Percentiles rank a stretch among this genome's conserved stretches.
Evolutionary conservation across 2,113 vertebrate species (phyloP).

Genomic region (Trochalopteron elliotii): DNA sequence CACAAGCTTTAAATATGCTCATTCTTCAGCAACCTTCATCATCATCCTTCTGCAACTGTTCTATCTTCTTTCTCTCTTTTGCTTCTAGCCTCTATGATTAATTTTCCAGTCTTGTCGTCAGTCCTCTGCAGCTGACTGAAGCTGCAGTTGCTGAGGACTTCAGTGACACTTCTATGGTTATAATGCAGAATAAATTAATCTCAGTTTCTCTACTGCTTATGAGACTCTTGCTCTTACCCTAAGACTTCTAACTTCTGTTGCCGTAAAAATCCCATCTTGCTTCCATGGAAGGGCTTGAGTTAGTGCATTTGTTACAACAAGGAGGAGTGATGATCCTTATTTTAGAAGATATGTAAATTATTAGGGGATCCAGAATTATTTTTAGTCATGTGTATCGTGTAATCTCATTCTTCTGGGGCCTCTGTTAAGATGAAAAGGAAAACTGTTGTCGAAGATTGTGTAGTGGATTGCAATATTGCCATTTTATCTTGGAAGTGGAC

Average conservation of each 20-base stretch:
- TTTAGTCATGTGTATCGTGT: not conserved
- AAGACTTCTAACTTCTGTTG: not conserved
- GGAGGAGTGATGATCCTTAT: not conserved
- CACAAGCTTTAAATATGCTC: rapidly evolving
- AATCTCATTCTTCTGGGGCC: not conserved
- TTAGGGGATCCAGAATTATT: not conserved
- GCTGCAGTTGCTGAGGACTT: not conserved
- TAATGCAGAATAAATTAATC: not conserved
- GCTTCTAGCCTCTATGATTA: not conserved
- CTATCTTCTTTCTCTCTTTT: not conserved
- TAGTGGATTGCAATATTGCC: not conserved
- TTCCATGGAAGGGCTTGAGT: not conserved
- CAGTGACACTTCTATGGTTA: not conserved
- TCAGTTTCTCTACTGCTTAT: not conserved
- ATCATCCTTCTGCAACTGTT: not conserved
- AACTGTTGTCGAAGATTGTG: not conserved
- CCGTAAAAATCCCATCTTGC: not conserved
- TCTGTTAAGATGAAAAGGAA: not conserved
- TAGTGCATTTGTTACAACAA: not conserved
- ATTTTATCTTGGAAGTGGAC: not conserved
- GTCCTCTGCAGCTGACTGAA: not conserved
- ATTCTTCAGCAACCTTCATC: not conserved
- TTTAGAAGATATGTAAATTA: not conserved
- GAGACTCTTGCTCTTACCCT: not conserved
- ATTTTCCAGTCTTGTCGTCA: not conserved